These are phyloP conservation scores for Lithophane ornitopus DNA, from an alignment of 2,888 invertebrate species.

Conservation along the genomic window DNA sequence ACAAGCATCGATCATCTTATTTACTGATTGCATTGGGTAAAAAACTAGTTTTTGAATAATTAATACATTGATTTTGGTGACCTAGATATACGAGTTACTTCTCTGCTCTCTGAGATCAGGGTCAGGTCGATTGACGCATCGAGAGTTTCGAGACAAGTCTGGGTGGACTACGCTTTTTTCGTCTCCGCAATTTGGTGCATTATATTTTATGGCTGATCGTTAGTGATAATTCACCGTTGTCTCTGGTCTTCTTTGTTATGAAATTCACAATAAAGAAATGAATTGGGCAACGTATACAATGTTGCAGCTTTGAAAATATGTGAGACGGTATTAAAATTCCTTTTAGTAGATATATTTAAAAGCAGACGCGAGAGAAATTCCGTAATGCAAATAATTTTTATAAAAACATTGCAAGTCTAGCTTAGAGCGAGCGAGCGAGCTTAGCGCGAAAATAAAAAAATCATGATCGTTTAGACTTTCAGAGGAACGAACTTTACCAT, in stretches of 20 bases:
- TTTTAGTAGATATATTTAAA: not conserved
- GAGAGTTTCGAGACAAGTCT: not conserved
- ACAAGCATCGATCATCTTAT: conserved; percentile 22
- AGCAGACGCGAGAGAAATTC: not conserved
- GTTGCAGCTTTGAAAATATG: not conserved
- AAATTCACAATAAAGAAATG: too few relatives aligned
- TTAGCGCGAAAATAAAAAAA: not conserved
- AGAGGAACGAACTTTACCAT: not conserved
- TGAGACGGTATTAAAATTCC: not conserved
- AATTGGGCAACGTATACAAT: too few relatives aligned
- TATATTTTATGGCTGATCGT: not conserved
- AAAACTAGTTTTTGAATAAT: conserved; percentile 1
- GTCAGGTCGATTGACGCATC: conserved; percentile 22
- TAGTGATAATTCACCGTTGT: too few relatives aligned
- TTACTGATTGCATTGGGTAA: conserved; percentile 17
- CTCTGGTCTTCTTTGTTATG: not conserved
- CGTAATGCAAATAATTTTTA: conserved; percentile 13
- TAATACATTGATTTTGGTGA: conserved; percentile 18
- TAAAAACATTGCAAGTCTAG: conserved; percentile 13
- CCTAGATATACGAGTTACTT: conserved; percentile 16
- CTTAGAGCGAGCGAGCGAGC: too few relatives aligned
- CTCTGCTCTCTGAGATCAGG: conserved; percentile 18
- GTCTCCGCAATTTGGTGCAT: not conserved
- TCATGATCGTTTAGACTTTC: not conserved
- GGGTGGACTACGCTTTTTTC: not conserved